Conservation (phyloP, 2,888 invertebrate species). For the Lasius platythorax region DNA sequence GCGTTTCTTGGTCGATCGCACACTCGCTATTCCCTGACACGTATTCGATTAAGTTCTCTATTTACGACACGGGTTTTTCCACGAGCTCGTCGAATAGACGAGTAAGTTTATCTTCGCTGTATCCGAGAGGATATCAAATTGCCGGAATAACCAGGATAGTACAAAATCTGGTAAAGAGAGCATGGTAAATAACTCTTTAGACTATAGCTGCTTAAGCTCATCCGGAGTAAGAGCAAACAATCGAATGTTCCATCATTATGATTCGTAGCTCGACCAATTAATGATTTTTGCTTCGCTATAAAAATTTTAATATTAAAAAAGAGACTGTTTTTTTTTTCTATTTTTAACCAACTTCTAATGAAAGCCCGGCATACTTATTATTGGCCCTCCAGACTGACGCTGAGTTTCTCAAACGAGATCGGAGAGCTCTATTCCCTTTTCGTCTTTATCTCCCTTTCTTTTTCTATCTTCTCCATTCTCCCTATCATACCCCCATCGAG, state of each 20-base stretch:
- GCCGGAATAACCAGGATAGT: neutral
- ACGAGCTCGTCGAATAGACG: neutral
- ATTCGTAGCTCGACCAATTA: conserved; percentile 61
- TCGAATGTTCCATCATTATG: conserved; percentile 71
- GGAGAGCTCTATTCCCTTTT: conserved; percentile 54
- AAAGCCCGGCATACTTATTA: conserved; percentile 75
- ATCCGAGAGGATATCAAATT: conserved; percentile 4
- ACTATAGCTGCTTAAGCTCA: conserved; percentile 52
- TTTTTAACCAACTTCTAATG: conserved; percentile 76
- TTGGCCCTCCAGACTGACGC: conserved; percentile 66
- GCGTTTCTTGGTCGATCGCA: conserved; percentile 36
- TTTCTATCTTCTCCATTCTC: conserved; percentile 22
- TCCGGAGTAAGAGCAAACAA: conserved; percentile 64
- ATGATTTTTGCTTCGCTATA: conserved; percentile 37
- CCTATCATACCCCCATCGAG: conserved; percentile 41
- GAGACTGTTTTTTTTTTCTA: conserved; percentile 62
- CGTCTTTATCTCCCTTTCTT: conserved; percentile 38
- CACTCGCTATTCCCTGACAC: conserved; percentile 40
- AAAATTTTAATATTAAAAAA: conserved; percentile 51
- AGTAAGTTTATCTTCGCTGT: conserved; percentile 14
- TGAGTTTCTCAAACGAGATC: conserved; percentile 67
- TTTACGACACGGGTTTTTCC: conserved; percentile 55
- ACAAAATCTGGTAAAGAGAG: conserved; percentile 27
- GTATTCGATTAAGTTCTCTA: conserved; percentile 60
- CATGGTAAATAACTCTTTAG: conserved; percentile 50